Conservation (phyloP, 2,888 invertebrate species). For the Caenorhabditis sp. region DNA sequence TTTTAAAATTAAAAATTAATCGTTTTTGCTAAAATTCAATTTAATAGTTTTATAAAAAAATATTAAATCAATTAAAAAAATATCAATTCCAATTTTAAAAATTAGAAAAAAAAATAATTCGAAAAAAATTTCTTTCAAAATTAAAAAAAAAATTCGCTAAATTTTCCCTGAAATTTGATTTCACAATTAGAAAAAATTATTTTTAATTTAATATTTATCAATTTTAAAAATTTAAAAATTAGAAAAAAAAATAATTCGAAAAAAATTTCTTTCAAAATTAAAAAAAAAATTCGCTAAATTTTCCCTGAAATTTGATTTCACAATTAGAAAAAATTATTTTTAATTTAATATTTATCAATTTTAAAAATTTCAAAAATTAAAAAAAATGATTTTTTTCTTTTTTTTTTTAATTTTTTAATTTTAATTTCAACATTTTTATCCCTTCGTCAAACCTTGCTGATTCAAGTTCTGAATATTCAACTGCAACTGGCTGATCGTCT, state of each 20-base stretch:
- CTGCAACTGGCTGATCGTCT: constrained; percentile 66
- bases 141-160: background rate
- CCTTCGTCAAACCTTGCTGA: constrained; percentile 64
- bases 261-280: background rate
- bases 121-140: background rate
- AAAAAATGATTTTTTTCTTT: background rate
- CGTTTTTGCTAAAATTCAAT: too few relatives aligned
- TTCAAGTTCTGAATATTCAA: constrained; percentile 71
- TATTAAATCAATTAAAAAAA: too few relatives aligned
- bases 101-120: too few relatives aligned
- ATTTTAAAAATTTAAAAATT: too few relatives aligned
- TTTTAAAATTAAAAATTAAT: too few relatives aligned
- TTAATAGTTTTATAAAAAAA: too few relatives aligned
- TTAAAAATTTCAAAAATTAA: background rate
- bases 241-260: background rate
- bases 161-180: too few relatives aligned
- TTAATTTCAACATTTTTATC: background rate
- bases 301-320: too few relatives aligned
- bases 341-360: background rate
- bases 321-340: background rate
- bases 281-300: background rate
- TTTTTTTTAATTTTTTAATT: background rate
- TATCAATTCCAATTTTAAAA: too few relatives aligned
- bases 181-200: background rate
- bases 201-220: too few relatives aligned